A percentile compares a stretch with the other conserved stretches of the same genome.
These are phyloP conservation scores for Trachythela sp. DNA, from an alignment of 64 coral and sea anemone species.

Conservation along the genomic window DNA sequence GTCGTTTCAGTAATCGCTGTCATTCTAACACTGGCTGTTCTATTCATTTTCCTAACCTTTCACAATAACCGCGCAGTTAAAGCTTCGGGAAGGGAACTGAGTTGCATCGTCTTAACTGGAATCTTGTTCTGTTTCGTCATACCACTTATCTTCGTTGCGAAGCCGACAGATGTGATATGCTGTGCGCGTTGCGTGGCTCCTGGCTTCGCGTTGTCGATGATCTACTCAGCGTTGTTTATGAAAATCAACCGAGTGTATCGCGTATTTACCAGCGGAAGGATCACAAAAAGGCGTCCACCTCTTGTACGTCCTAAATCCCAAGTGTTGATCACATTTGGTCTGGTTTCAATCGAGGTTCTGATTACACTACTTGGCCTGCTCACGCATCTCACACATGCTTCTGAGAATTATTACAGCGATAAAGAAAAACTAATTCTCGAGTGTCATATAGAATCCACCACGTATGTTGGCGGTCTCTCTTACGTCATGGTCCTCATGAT, in stretches of 20 bases:
- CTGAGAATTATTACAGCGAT: background rate
- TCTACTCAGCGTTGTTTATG: conserved; percentile 35
- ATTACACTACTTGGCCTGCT: background rate
- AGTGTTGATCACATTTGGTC: conserved; percentile 29
- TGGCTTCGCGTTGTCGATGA: conserved; percentile 18
- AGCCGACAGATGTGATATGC: conserved; percentile 30
- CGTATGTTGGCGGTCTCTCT: conserved; percentile 1
- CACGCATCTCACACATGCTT: too few relatives aligned
- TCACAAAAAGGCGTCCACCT: background rate
- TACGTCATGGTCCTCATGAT: conserved; percentile 43
- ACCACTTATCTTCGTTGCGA: conserved; percentile 27
- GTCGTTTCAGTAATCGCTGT: conserved; percentile 51
- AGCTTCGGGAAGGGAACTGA: conserved; percentile 89
- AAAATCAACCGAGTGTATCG: conserved; percentile 49
- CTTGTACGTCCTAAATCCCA: conserved; percentile 44
- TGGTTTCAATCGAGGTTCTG: conserved; percentile 33
- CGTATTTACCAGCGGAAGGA: conserved; percentile 29
- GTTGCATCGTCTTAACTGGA: conserved; percentile 37
- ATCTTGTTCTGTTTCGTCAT: conserved; percentile 35
- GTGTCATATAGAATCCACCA: background rate
- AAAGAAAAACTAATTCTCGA: background rate
- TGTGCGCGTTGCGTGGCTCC: background rate
- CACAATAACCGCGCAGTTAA: conserved; percentile 76
- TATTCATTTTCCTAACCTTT: conserved; percentile 45
- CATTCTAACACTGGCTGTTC: conserved; percentile 32